A percentile compares a stretch with the other conserved stretches of the same genome.
Evolutionary conservation across 2,797 vertebrate species (phyloP).

Genomic region (Parauchenoglanis punctatus): DNA sequence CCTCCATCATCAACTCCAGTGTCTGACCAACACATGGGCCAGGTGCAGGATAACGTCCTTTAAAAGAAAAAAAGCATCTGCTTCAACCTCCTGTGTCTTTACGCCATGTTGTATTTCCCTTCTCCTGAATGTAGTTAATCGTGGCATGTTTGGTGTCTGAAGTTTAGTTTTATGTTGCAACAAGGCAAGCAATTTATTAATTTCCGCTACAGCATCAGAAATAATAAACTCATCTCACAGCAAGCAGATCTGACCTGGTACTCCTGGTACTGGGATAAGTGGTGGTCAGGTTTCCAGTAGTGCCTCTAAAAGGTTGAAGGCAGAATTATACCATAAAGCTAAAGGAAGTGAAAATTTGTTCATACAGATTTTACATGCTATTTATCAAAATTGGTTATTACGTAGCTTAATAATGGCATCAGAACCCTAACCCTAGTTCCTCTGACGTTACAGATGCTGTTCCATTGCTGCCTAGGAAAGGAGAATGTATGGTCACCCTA

Average conservation of each 20-base stretch:
- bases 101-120: not conserved
- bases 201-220: not conserved
- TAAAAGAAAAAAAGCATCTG: not conserved
- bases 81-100: not conserved
- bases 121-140: not conserved
- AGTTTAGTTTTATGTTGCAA: not conserved
- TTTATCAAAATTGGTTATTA: not conserved
- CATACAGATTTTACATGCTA: not conserved
- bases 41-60: constrained; percentile 48
- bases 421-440: not conserved
- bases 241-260: not conserved
- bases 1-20: constrained; percentile 24
- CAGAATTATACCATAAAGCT: not conserved
- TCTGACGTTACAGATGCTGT: not conserved
- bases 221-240: not conserved
- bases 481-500: no score
- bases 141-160: not conserved
- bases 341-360: not conserved
- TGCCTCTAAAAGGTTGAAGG: not conserved
- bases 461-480: not conserved
- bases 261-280: not conserved
- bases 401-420: not conserved
- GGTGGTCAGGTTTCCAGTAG: not conserved
- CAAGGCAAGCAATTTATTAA: not conserved
- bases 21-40: constrained; percentile 40